Evolutionary conservation across 2,888 invertebrate species (phyloP).

Genomic region (Ethmia dodecea): DNA sequence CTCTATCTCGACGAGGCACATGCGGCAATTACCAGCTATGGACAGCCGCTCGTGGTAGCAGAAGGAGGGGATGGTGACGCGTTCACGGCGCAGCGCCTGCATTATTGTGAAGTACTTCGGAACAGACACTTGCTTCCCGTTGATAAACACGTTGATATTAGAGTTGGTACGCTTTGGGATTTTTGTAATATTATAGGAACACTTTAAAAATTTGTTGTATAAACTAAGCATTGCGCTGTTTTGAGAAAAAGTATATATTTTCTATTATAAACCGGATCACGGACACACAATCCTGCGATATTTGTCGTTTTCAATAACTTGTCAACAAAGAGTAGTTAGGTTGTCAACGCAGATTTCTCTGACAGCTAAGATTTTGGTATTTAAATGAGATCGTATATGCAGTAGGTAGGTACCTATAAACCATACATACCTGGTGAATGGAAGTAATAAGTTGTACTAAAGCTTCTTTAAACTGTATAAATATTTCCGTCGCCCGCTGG

Average conservation of each 20-base stretch:
- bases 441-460: slow-evolving; percentile 55
- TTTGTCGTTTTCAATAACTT: background rate
- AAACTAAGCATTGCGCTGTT: slow-evolving; percentile 8
- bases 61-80: slow-evolving; percentile 87
- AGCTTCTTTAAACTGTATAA: slow-evolving; percentile 58
- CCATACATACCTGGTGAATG: slow-evolving; percentile 51
- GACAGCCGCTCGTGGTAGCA: slow-evolving; percentile 99
- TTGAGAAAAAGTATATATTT: background rate
- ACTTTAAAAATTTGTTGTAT: slow-evolving; percentile 27
- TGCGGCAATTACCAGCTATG: slow-evolving; percentile 98
- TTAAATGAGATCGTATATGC: too few relatives aligned
- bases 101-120: slow-evolving; percentile 96
- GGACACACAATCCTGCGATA: too few relatives aligned
- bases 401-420: too few relatives aligned
- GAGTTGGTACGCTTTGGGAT: slow-evolving; percentile 13
- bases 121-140: slow-evolving; percentile 93
- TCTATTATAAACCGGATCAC: too few relatives aligned
- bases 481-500: slow-evolving; percentile 57
- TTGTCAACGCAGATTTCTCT: too few relatives aligned
- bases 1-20: slow-evolving; percentile 99
- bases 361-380: too few relatives aligned
- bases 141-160: slow-evolving; percentile 82
- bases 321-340: background rate
- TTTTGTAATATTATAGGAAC: slow-evolving; percentile 19
- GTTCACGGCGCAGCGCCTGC: slow-evolving; percentile 70